Conservation (phyloP, 2,888 invertebrate genomes). For the Lymantria monacha region DNA sequence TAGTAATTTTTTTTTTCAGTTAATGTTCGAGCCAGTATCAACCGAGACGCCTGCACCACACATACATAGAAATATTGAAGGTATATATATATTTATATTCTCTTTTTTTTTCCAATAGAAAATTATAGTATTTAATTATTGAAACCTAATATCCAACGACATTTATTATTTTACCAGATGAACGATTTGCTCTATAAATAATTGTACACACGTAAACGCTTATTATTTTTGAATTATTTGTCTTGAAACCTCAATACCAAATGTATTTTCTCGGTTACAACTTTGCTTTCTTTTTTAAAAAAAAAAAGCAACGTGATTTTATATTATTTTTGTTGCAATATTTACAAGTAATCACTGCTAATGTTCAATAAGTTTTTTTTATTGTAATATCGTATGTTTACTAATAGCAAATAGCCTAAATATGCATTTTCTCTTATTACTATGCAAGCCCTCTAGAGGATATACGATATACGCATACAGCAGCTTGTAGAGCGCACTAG, state of each 20-base stretch:
- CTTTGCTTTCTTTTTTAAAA: slow-evolving; percentile 8
- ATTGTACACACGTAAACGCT: not conserved
- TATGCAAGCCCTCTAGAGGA: not conserved
- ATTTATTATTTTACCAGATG: not conserved
- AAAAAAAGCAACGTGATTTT: slow-evolving; percentile 28
- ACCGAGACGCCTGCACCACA: slow-evolving; percentile 42
- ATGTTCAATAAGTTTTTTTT: slow-evolving; percentile 7
- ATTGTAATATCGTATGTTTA: not conserved
- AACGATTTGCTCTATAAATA: slow-evolving; percentile 29
- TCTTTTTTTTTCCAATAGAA: not conserved
- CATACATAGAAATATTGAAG: slow-evolving; percentile 42
- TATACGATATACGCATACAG: not conserved
- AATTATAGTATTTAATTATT: no score
- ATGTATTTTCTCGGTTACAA: no score
- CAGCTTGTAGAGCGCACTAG: slow-evolving; percentile 22
- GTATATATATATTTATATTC: slow-evolving; percentile 35
- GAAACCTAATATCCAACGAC: no score
- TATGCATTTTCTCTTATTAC: not conserved
- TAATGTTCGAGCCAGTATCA: slow-evolving; percentile 61
- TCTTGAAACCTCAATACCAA: not conserved
- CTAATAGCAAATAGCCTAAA: not conserved
- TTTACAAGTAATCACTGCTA: slow-evolving; percentile 17
- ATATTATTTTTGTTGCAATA: slow-evolving; percentile 17
- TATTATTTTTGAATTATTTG: no score
- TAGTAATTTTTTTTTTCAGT: slow-evolving; percentile 48